These are phyloP conservation scores for Adelosebastes latens DNA, from an alignment of 2,797 vertebrate genomes.

Conservation along the genomic window DNA sequence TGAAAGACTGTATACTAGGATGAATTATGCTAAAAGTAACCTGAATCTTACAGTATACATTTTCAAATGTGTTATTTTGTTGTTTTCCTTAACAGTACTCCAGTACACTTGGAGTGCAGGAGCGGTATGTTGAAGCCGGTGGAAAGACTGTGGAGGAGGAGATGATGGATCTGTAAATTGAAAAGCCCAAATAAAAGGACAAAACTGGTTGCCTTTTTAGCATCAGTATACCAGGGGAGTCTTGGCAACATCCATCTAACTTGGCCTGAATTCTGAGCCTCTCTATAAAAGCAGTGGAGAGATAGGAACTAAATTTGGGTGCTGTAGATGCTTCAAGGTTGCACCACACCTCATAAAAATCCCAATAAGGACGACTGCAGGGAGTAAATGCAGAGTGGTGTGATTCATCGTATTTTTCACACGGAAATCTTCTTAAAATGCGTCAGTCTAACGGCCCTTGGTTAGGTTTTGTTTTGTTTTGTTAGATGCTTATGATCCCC, in stretches of 20 bases:
- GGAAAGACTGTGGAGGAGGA: conserved; percentile 88
- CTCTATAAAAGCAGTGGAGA: conserved; percentile 7
- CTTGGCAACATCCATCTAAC: conserved; percentile 44
- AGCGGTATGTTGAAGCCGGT: conserved; percentile 87
- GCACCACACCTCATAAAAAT: conserved; percentile 25
- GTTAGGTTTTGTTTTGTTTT: neutral
- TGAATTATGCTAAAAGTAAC: neutral
- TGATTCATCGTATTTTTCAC: neutral
- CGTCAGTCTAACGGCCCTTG: neutral
- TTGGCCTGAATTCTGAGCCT: conserved; percentile 49
- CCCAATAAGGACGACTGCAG: neutral
- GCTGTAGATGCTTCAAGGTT: conserved; percentile 32
- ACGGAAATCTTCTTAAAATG: neutral
- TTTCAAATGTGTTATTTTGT: neutral
- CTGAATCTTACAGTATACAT: neutral
- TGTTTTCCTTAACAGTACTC: conserved; percentile 84
- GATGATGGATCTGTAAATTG: conserved; percentile 84
- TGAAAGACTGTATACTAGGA: neutral
- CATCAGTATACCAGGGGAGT: conserved; percentile 14
- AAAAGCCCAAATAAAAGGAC: conserved; percentile 35
- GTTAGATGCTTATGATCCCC: neutral
- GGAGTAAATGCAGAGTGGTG: neutral
- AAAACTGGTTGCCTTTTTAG: conserved; percentile 23
- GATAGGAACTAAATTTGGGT: conserved; percentile 32
- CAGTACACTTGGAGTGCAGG: conserved; percentile 93